Base-by-base conservation (phyloP, 2,888 invertebrate genomes). In the Harpalus rubripes region DNA sequence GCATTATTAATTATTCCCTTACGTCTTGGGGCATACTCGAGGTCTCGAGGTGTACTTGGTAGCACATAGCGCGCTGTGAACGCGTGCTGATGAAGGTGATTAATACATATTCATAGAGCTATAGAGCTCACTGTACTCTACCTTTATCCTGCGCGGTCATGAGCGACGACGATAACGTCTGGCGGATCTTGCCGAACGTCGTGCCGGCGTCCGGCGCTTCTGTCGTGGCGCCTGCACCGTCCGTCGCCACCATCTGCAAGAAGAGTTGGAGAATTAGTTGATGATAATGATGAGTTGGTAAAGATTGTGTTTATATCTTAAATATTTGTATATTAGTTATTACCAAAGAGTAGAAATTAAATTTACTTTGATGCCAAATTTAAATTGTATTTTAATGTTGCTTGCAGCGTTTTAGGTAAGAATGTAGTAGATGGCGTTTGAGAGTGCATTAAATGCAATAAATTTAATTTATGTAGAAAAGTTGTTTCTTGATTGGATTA, bases 71-170 rank as follows among this genome's bases (percentile, higher is more conserved):
- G 63, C 8, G 26, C 18, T 63, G 63, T 1, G 8, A 22, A 3
- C 15, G 44, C 16, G 44, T 44, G 16, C 26, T 65, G 65, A 26
- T 32, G 32, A 72, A 74, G 72, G 44, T 74, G 72, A 74, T 74
- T 63, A 61, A 82, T 82, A 44, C 68, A 82, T 82, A 82, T 82
- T 82, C 78, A 91, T 90, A 3, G 32, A 5, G 44, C 44, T 8
- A 10, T 12, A 52, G 8, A 12, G 44, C 44, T 32, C 32, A 32
- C 44, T 52, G 4, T 52, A 52, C 10, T 12, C 10, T 52, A 96
- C 96, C 96, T 93, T 95, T 96, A 91, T 96, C 96, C 91, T 96
- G 96, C 86, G 96, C 96, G 84, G 94, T 96, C 91, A 96, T 94
- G 78, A 97, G 92, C 85, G 96, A 96, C 44, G 96, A 96, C 85